These are phyloP conservation scores for Poliocrania exsul DNA, from an alignment of 2,797 vertebrate genomes.

Conservation along the genomic window DNA sequence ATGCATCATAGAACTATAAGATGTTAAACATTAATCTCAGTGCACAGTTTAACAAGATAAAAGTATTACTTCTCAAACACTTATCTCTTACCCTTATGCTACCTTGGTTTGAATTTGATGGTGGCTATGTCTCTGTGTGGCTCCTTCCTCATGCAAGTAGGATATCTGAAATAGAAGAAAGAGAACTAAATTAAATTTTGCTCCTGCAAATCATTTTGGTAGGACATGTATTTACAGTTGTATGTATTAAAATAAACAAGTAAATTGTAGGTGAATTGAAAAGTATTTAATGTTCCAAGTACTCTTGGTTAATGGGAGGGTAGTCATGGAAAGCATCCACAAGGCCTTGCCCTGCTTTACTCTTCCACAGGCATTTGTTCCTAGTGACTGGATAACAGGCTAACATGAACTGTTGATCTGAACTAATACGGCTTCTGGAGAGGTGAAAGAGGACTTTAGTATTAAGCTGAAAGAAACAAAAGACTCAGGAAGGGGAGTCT, in stretches of 20 bases:
- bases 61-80: not conserved
- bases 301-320: not conserved
- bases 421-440: not conserved
- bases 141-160: not conserved
- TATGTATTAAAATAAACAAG: not conserved
- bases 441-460: not conserved
- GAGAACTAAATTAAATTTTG: not conserved
- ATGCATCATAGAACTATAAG: not conserved
- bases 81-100: not conserved
- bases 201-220: not conserved
- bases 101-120: not conserved
- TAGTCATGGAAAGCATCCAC: not conserved
- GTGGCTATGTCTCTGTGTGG: not conserved
- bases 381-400: not conserved
- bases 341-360: not conserved
- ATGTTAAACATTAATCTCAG: conserved; percentile 31
- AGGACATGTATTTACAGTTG: not conserved
- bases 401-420: not conserved
- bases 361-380: not conserved
- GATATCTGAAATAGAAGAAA: not conserved
- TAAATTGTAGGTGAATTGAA: not conserved
- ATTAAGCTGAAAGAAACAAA: not conserved
- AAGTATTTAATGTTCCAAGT: not conserved
- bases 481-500: not conserved
- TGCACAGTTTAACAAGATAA: not conserved